phyloP scores from a whole-genome alignment of 2,797 vertebrate genomes.

The Sebastes reedi region DNA sequence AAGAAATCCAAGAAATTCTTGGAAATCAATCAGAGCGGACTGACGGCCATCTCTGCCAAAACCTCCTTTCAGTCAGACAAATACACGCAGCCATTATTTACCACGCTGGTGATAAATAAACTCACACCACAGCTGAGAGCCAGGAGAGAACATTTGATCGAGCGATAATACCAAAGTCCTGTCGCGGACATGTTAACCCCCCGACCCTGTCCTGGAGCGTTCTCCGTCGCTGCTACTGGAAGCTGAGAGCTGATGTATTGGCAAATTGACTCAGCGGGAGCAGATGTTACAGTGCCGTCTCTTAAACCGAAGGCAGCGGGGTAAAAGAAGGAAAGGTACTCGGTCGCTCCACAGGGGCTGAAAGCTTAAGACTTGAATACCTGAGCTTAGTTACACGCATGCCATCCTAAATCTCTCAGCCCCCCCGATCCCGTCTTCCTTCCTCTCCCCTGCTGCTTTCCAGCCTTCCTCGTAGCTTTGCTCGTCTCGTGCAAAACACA shows the following conservation, averaged over 20 bases:
- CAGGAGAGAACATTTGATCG: neutral
- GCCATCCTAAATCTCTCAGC: neutral
- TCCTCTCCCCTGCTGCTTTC: neutral
- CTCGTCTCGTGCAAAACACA: too few relatives aligned
- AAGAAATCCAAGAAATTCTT: neutral
- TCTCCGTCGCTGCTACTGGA: conserved; percentile 7
- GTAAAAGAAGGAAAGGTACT: neutral
- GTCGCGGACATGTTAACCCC: neutral
- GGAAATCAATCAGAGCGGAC: neutral
- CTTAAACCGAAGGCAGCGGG: neutral
- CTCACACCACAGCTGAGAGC: neutral
- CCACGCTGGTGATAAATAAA: neutral
- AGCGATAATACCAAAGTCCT: neutral
- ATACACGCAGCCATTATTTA: neutral
- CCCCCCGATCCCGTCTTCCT: neutral
- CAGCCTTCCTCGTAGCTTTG: neutral
- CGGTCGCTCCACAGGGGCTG: neutral
- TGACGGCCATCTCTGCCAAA: neutral
- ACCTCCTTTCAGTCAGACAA: neutral
- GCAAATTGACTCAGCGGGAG: conserved; percentile 14
- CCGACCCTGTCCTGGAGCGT: neutral
- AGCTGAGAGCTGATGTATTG: neutral
- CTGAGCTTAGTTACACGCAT: neutral
- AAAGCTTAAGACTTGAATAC: neutral
- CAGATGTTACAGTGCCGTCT: neutral